A percentile compares a stretch with the other conserved stretches of the same genome.
phyloP scores from a whole-genome alignment of 2,797 vertebrate genomes.

The Onychomys leucogaster region DNA sequence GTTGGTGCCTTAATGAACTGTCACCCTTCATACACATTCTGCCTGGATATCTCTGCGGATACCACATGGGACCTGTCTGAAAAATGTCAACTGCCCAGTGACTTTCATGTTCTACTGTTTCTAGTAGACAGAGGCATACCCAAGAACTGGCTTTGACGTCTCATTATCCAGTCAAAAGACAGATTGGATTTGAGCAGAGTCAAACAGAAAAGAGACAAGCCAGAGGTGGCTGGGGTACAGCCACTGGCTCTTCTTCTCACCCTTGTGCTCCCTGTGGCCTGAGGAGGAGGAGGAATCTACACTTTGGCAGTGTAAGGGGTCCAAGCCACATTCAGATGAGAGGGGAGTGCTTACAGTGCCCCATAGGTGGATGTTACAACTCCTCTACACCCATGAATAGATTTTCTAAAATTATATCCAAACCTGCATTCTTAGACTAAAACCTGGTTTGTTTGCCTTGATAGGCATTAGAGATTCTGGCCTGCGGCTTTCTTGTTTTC shows the following conservation, averaged over 20 bases:
- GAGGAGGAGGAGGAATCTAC: not conserved
- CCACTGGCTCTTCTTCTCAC: not conserved
- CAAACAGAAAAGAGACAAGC: not conserved
- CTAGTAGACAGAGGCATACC: not conserved
- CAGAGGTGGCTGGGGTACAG: not conserved
- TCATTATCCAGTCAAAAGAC: not conserved
- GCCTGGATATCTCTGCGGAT: not conserved
- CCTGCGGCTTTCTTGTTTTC: not conserved
- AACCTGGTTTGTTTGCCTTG: not conserved
- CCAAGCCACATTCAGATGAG: no score
- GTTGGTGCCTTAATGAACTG: not conserved
- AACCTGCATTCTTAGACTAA: not conserved
- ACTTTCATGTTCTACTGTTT: not conserved
- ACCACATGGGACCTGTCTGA: not conserved
- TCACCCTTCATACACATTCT: not conserved
- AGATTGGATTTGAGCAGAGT: not conserved
- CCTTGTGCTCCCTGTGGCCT: not conserved
- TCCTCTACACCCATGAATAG: not conserved
- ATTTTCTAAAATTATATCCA: slow-evolving; percentile 10
- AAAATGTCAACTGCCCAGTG: not conserved
- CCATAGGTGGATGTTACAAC: not conserved
- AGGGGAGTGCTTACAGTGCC: not conserved
- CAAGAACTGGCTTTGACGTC: not conserved
- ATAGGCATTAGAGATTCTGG: not conserved
- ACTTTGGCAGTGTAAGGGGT: not conserved